Evolutionary conservation across 2,113 vertebrate genomes (phyloP), one percentile per base, ranked within the genome.

Genomic region (Nannobrachium achirus): DNA sequence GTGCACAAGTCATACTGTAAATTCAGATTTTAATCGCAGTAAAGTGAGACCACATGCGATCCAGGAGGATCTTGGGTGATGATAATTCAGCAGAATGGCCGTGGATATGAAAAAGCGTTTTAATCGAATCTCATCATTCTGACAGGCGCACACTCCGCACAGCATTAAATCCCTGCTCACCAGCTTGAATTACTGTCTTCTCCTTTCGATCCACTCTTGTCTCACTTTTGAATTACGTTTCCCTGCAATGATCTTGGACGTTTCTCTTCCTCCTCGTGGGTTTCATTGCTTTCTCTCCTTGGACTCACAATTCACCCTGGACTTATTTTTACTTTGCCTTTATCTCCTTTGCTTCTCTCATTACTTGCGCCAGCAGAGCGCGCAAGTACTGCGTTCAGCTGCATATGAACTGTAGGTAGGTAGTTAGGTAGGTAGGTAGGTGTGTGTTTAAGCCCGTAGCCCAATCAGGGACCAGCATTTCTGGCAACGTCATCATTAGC

Each of bases 11-110:
- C n/a, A 33, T 33, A 33, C 25, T 33, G 82, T 87, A 71, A 70
- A 90, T 83, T 75, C 75, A 73, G 63, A 73, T 79, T 83, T 81
- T 80, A 79, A 88, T 89, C 75, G 77, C 48, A 68, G 51, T 71
- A 75, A 76, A 81, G 84, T 62, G 77, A 75, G 75, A 73, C 14
- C 63, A 59, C 71, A 57, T 8, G 60, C 63, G 58, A 78, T 69
- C 67, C 76, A 73, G 72, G 56, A 76, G 58, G 63, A 73, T 69
- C 56, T 58, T 15, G 44, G 71, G 6, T 33, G 61, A 66, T 41
- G 66, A 72, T 76, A 20, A 76, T 48, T 78, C 48, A 77, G 40
- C 53, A n/a, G 14, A 75, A 40, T 41, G 65, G 59, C 18, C 75
- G 65, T 25, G 49, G 71, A 85, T 70, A 73, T 80, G 13, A 85